Conservation (phyloP, 2,113 vertebrate species). For the Indicator maculatus region DNA sequence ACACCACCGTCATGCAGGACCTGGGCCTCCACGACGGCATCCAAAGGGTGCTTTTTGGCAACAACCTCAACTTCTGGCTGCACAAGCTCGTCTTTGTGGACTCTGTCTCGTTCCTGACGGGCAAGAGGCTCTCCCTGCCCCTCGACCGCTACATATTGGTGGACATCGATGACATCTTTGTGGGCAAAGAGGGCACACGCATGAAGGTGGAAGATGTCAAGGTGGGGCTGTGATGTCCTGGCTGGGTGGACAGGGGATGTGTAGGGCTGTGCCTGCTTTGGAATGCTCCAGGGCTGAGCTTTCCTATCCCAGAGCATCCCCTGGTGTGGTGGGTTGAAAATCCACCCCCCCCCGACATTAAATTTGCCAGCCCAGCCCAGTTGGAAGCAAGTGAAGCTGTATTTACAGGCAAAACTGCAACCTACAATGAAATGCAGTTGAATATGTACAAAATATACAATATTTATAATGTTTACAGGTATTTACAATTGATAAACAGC, state of each 20-base stretch:
- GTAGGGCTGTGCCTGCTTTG: background rate
- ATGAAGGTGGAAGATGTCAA: slow-evolving; percentile 97
- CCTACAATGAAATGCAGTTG: too few species aligned
- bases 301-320: background rate
- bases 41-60: slow-evolving; percentile 95
- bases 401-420: too few species aligned
- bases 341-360: too few species aligned
- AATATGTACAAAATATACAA: too few species aligned
- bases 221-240: slow-evolving; percentile 70
- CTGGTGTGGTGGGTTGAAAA: too few species aligned
- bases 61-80: slow-evolving; percentile 97
- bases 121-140: slow-evolving; percentile 91
- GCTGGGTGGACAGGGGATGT: background rate
- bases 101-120: slow-evolving; percentile 91
- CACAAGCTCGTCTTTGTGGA: slow-evolving; percentile 96
- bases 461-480: too few species aligned
- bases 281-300: background rate
- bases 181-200: slow-evolving; percentile 96
- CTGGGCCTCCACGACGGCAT: slow-evolving; percentile 95
- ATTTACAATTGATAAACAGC: too few species aligned
- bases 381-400: too few species aligned
- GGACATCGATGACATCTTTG: slow-evolving; percentile 97
- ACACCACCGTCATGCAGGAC: slow-evolving; percentile 95
- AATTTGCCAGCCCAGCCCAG: too few species aligned
- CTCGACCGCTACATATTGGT: slow-evolving; percentile 94